phyloP scores from a whole-genome alignment of 2,797 vertebrate genomes.

The Chrosomus eos region DNA sequence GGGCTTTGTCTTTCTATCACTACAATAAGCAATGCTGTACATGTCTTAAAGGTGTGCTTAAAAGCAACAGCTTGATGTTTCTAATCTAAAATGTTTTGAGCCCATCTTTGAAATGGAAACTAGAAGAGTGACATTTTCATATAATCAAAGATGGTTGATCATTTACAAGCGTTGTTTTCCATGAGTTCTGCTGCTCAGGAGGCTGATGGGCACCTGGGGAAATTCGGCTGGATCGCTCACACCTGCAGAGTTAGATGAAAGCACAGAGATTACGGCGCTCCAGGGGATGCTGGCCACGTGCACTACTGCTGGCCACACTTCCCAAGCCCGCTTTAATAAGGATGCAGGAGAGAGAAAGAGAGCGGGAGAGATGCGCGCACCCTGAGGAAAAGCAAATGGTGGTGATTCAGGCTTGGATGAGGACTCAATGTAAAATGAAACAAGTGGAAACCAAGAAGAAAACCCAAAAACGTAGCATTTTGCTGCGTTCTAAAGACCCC shows the following conservation, averaged over 20 bases:
- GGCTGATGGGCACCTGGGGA: conserved; percentile 43
- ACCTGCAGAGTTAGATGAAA: conserved; percentile 48
- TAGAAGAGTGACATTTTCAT: conserved; percentile 15
- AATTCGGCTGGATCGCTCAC: conserved; percentile 32
- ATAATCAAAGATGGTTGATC: conserved; percentile 1
- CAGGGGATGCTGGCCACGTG: conserved; percentile 35
- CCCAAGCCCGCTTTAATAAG: conserved; percentile 31
- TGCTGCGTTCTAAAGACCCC: background rate
- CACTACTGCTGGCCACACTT: conserved; percentile 20
- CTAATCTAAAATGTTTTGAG: background rate
- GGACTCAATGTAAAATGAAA: conserved; percentile 23
- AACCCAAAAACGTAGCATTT: background rate
- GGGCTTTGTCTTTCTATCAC: conserved; percentile 2
- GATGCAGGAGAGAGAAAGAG: conserved; percentile 22
- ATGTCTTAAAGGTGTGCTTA: background rate
- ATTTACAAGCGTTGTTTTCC: background rate
- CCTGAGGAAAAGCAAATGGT: conserved; percentile 21
- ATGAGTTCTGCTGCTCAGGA: conserved; percentile 15
- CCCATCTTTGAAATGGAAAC: background rate
- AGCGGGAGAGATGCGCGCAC: background rate
- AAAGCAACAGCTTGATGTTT: conserved; percentile 3
- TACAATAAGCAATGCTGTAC: background rate
- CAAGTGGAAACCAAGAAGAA: conserved; percentile 2
- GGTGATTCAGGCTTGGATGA: conserved; percentile 6
- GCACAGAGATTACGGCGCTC: conserved; percentile 36